These are phyloP conservation scores for Mythimna loreyi DNA, from an alignment of 2,888 invertebrate species.

Conservation along the genomic window DNA sequence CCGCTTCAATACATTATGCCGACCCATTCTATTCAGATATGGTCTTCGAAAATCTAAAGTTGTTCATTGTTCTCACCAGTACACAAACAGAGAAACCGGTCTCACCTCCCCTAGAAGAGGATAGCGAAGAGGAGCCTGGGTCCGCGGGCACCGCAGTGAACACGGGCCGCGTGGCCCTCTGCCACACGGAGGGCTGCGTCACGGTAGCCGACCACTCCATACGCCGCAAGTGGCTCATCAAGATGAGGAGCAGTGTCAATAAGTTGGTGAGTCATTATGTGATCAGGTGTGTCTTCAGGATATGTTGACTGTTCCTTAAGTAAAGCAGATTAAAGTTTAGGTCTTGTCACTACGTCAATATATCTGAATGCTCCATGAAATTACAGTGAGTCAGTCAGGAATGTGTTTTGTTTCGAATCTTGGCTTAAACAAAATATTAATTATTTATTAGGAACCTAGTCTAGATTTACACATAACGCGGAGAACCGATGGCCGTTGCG, in stretches of 20 bases:
- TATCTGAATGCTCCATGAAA: neutral
- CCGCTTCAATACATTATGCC: too few species aligned
- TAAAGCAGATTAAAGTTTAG: neutral
- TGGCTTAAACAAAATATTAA: too few species aligned
- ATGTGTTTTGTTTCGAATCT: too few species aligned
- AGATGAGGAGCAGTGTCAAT: conserved; percentile 93
- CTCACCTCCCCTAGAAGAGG: conserved; percentile 75
- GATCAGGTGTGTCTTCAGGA: too few species aligned
- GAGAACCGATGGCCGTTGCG: too few species aligned
- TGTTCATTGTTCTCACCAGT: conserved; percentile 14
- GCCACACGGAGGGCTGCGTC: conserved; percentile 92
- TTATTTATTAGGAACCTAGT: too few species aligned
- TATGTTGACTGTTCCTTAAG: too few species aligned
- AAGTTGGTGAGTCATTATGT: conserved; percentile 87
- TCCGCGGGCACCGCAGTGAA: conserved; percentile 19
- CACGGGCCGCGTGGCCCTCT: conserved; percentile 80
- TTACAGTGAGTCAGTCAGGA: too few species aligned
- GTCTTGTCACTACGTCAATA: neutral
- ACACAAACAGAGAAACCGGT: conserved; percentile 69
- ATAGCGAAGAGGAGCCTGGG: conserved; percentile 74
- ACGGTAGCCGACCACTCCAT: conserved; percentile 92
- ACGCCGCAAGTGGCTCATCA: conserved; percentile 93
- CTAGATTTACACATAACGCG: too few species aligned
- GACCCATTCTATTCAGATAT: too few species aligned
- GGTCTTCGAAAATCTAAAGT: neutral